Evolutionary conservation across 2,888 invertebrate genomes (phyloP), one percentile per base, ranked within the genome.

Genomic region (Pseudococcus viburni): DNA sequence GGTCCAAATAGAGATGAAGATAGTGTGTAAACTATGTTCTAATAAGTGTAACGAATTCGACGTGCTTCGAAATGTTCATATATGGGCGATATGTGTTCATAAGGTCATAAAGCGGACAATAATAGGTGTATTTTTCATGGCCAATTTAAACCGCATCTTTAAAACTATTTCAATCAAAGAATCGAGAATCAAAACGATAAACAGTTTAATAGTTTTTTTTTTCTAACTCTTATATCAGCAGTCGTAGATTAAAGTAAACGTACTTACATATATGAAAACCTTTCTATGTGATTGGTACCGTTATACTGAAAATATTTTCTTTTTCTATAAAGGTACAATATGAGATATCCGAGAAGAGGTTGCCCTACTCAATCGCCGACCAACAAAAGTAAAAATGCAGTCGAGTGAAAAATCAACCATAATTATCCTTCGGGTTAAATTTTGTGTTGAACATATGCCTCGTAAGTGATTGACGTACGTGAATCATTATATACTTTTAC

Each of bases 11-110:
- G 80, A 83, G 80, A 83, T 83, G 80, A 83, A 83, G 80, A 83
- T 83, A 83, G 80, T 83, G 80, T 46, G 80, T 83, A 83, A 83
- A 83, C 46, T 46, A 83, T 83, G 80, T 83, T 86, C 15, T 64
- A 86, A 86, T 86, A 86, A 86, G 55, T 86, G 68, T 86, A 68
- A 86, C 86, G 55, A 86, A 86, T 86, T 86, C 86, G 68, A 86
- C 86, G 68, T 86, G 86, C 86, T 86, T 86, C 86, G 55, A 46
- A 55, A 59, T 46, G 42, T 59, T 59, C 84, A 83, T 46, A n/a
- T 46, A 59, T 59, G 84, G 84, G 55, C 84, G 84, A 84, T 59
- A 59, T 83, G 46, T 46, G 42, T 83, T 83, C 80, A 83, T 83
- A 83, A 83, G 80, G 80, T 83, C 80, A 83, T 22, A 83, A 22